A percentile compares a stretch with the other conserved stretches of the same genome.
These are phyloP conservation scores for Ancistrus triradiatus DNA, from an alignment of 2,113 vertebrate genomes.

Conservation along the genomic window DNA sequence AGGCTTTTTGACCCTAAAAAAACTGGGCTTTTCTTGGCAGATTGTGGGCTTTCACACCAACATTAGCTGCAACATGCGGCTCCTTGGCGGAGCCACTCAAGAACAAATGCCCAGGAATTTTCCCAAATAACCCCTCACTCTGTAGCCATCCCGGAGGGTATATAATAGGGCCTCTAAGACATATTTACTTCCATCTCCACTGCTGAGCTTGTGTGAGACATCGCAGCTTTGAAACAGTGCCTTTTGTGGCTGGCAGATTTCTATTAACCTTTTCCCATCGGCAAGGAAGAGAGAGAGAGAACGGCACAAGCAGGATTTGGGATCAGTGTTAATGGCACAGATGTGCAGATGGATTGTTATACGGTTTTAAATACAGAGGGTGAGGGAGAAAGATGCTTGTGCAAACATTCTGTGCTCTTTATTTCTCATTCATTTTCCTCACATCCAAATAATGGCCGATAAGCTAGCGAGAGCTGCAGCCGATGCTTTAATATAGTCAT, in stretches of 20 bases:
- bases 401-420: no score
- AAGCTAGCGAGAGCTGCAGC: no score
- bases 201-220: constrained; percentile 15
- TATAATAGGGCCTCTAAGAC: constrained; percentile 30
- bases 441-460: no score
- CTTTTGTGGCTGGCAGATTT: constrained; percentile 43
- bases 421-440: no score
- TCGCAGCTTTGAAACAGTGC: constrained; percentile 33
- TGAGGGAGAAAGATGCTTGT: no score
- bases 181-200: constrained; percentile 43
- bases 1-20: constrained; percentile 65
- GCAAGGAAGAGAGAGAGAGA: constrained; percentile 29
- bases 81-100: constrained; percentile 59
- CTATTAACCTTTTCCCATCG: constrained; percentile 48
- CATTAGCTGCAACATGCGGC: constrained; percentile 55
- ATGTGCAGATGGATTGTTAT: no score
- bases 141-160: constrained; percentile 32
- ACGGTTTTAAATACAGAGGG: no score
- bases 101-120: constrained; percentile 64
- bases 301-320: constrained; percentile 13
- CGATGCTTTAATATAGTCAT: no score
- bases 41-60: constrained; percentile 70
- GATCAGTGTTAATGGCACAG: constrained; percentile 19
- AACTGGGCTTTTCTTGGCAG: constrained; percentile 71
- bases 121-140: constrained; percentile 71